A percentile compares a stretch with the other conserved stretches of the same genome.
Conservation (phyloP, 2,888 invertebrate species). For the Thyatira batis region DNA sequence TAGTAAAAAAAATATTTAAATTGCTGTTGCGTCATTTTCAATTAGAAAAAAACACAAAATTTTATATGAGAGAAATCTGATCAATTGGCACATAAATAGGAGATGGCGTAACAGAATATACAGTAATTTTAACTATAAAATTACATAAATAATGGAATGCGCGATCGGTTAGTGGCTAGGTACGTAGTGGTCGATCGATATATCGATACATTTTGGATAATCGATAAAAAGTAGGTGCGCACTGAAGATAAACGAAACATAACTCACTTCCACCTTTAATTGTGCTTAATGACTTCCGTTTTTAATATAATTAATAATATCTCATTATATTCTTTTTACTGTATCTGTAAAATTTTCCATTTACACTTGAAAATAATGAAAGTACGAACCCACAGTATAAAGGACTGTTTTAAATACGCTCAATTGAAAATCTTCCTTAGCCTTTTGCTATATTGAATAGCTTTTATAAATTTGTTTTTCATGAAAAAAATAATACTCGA, state of each 20-base stretch:
- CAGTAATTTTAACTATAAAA: slow-evolving; percentile 19
- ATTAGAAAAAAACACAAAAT: slow-evolving; percentile 12
- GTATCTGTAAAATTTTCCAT: too few relatives aligned
- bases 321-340: not conserved
- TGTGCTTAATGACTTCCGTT: not conserved
- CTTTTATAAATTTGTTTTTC: slow-evolving; percentile 25
- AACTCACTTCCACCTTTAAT: not conserved
- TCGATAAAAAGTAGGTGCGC: slow-evolving; percentile 29
- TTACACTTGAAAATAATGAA: not conserved
- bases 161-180: slow-evolving; percentile 46
- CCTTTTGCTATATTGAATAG: slow-evolving; percentile 31
- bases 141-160: slow-evolving; percentile 25
- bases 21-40: slow-evolving; percentile 23
- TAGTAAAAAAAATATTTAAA: slow-evolving; percentile 42
- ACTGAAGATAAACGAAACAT: slow-evolving; percentile 9
- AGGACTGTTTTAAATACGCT: slow-evolving; percentile 27
- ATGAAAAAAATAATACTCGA: slow-evolving; percentile 23
- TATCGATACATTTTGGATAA: slow-evolving; percentile 30
- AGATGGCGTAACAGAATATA: slow-evolving; percentile 18
- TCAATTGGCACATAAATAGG: slow-evolving; percentile 18
- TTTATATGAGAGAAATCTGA: slow-evolving; percentile 3
- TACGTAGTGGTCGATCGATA: slow-evolving; percentile 33
- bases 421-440: slow-evolving; percentile 32
- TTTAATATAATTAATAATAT: not conserved
- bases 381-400: not conserved